phyloP scores from a whole-genome alignment of 1,140 invertebrate genomes.

The Ceratoteleas bidentatus region DNA sequence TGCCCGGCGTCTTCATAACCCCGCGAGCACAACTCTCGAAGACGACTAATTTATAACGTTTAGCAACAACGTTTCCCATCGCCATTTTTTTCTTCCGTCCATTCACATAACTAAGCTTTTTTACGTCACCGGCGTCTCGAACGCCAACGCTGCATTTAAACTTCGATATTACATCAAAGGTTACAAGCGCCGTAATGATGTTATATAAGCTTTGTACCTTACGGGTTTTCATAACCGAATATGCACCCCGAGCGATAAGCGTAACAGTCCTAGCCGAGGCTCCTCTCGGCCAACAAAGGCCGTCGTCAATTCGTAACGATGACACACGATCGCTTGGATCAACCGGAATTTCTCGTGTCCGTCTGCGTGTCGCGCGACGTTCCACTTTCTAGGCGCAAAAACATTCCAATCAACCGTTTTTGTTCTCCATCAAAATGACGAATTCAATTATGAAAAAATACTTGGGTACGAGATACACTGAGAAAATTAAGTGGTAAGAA shows the following conservation, averaged over 20 bases:
- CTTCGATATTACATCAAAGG: conserved; percentile 59
- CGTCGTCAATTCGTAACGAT: conserved; percentile 28
- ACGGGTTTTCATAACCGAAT: conserved; percentile 45
- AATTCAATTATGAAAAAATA: no score
- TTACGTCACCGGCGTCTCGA: conserved; percentile 33
- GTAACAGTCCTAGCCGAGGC: conserved; percentile 21
- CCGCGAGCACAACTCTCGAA: no score
- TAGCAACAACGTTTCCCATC: conserved; percentile 42
- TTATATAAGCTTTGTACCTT: conserved; percentile 38
- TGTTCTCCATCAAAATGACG: no score
- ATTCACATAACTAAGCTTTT: conserved; percentile 46
- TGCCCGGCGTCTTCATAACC: no score
- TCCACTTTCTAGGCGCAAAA: no score
- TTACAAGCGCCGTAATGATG: conserved; percentile 51
- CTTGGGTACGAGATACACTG: no score
- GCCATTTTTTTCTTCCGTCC: conserved; percentile 24
- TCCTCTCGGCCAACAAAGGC: conserved; percentile 30
- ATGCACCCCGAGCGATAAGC: conserved; percentile 35
- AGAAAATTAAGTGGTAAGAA: no score
- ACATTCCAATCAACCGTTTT: no score
- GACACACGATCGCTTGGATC: conserved; percentile 18
- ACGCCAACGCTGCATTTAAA: conserved; percentile 53
- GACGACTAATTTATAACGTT: conserved; percentile 37
- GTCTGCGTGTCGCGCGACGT: no score
- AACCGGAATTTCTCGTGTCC: no score